These are phyloP conservation scores for Acanthis flammea DNA, from an alignment of 2,797 vertebrate species.

Conservation along the genomic window DNA sequence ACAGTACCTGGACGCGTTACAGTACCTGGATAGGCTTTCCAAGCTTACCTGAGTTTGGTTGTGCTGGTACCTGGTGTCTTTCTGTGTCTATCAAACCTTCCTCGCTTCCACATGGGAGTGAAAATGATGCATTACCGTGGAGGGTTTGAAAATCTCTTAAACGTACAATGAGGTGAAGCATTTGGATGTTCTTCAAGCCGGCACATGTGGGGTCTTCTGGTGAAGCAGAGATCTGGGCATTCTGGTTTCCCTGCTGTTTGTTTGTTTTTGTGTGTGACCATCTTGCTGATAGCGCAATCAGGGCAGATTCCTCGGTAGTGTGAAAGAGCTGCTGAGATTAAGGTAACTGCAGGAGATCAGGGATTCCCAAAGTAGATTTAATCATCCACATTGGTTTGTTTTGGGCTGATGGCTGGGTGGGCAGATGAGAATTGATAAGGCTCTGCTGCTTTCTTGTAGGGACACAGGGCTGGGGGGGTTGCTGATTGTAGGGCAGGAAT, in stretches of 20 bases:
- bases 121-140: rapidly evolving
- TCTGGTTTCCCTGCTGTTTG: neutral
- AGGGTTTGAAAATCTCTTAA: neutral
- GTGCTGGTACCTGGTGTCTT: neutral
- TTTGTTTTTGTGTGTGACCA: neutral
- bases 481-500: neutral
- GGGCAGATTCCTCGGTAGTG: neutral
- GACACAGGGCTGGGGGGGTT: neutral
- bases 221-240: neutral
- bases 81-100: neutral
- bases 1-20: rapidly evolving
- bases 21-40: neutral
- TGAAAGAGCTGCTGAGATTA: neutral
- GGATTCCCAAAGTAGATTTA: neutral
- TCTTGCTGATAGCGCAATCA: neutral
- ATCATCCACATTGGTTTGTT: neutral
- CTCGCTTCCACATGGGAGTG: rapidly evolving
- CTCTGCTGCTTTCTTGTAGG: neutral
- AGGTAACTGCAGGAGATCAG: neutral
- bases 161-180: neutral
- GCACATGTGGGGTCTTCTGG: neutral
- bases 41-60: neutral
- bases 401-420: neutral
- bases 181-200: neutral
- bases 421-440: neutral